phyloP scores from a whole-genome alignment of 2,113 vertebrate genomes.

The Neotragus moschatus region DNA sequence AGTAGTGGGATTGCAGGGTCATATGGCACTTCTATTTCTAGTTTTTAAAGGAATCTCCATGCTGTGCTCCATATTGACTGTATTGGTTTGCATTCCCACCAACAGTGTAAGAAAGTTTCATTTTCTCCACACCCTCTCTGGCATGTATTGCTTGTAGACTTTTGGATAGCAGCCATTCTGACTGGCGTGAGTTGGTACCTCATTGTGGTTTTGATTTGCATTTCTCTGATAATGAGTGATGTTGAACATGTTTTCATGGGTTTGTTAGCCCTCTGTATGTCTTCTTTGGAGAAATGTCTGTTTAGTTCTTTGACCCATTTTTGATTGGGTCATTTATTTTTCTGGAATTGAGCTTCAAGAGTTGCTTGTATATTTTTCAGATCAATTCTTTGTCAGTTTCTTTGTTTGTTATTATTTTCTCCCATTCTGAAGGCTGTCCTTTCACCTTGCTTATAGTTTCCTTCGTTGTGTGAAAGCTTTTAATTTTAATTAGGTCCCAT shows the following conservation, averaged over 20 bases:
- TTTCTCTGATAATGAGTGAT: neutral
- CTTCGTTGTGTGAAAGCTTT: neutral
- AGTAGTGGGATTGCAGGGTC: neutral
- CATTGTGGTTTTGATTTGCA: neutral
- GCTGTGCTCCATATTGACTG: neutral
- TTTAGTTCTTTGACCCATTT: neutral
- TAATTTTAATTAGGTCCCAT: neutral
- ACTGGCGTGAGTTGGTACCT: neutral
- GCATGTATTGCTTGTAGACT: neutral
- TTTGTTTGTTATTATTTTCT: neutral
- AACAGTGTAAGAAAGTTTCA: neutral
- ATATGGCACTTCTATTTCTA: neutral
- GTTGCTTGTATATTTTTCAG: neutral
- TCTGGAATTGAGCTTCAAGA: neutral
- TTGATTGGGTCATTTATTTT: neutral
- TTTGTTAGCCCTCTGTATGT: neutral
- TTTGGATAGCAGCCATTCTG: neutral
- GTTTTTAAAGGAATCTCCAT: neutral
- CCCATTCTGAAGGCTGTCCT: neutral
- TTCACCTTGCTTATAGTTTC: neutral
- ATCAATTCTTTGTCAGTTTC: neutral
- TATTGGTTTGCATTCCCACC: neutral
- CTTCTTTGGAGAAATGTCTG: neutral
- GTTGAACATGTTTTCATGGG: neutral
- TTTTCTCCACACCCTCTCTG: neutral